Evolutionary conservation across 1,140 invertebrate species (phyloP), one percentile per base, ranked within the genome.

Genomic region (Tetramorium parvispinum): DNA sequence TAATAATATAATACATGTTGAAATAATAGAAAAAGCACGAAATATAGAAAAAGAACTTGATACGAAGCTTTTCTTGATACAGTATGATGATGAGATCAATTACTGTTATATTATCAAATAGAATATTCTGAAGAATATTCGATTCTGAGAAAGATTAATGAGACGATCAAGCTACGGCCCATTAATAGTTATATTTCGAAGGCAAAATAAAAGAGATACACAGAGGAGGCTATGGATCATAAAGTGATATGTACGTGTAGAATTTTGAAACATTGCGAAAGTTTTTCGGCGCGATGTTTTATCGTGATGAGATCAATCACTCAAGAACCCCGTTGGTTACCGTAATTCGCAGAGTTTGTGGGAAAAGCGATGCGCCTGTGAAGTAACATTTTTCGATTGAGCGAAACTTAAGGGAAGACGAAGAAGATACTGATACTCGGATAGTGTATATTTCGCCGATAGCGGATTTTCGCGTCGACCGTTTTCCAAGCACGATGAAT

Each of bases 291-390:
- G 16, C 7, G 10, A 13, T 82, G 53, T 49, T 75, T 75, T 37
- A 82, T 13, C 68, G 24, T 37, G 68, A 83, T 75, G 79, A 61
- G 68, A 83, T 75, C 79, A 83, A 83, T 83, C 53, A 75, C 53
- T 83, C 61, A 49, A 61, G 59, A 83, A 83, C 53, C 16, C 13
- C 13, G 5, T 32, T 11, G 37, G 37, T 77, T 61, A 40, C 40
- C 4, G 53, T 51, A 70, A 81, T 40, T 49, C 3, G 24, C 6
- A 27, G 53, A 27, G 7, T 49, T 57, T 18, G 46, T 3, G 43
- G 24, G 6, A 59, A 46, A 40, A 79, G 32, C 5, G 53, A 59
- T 46, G 16, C 53, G 16, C 18, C 11, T n/a, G 79, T 18, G 53
- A 43, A 81, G 24, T 18, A 82, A 75, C 40, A 49, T 73, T 75